Evolutionary conservation across 2,797 vertebrate species (phyloP).

Genomic region (Betta splendens): DNA sequence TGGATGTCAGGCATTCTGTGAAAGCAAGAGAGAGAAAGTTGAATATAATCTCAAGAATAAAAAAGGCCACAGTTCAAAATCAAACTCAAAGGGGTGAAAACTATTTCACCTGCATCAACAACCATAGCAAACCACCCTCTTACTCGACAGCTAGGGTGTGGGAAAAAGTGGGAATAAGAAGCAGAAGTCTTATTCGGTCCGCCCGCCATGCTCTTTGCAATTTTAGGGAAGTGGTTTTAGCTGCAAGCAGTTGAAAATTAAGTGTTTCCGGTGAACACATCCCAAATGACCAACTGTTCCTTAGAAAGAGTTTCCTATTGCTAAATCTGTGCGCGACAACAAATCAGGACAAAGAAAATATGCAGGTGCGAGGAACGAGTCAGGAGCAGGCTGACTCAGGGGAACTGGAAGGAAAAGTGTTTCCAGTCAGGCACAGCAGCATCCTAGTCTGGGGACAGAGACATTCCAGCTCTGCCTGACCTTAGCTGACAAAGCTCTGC

Average conservation of each 20-base stretch:
- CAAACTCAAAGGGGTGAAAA: conserved; percentile 23
- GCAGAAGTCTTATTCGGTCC: conserved; percentile 60
- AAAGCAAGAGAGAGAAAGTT: conserved; percentile 49
- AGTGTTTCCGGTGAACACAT: conserved; percentile 76
- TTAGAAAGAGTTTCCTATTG: conserved; percentile 63
- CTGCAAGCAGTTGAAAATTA: conserved; percentile 79
- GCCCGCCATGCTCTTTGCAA: conserved; percentile 57
- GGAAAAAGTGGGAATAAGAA: conserved; percentile 49
- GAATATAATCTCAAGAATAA: conserved; percentile 25
- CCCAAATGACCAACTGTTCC: conserved; percentile 66
- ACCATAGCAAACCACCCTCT: conserved; percentile 8
- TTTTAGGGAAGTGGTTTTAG: conserved; percentile 72
- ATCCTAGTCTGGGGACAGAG: conserved; percentile 42
- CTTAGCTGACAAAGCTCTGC: conserved; percentile 51
- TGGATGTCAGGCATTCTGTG: conserved; percentile 97
- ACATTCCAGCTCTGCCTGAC: conserved; percentile 40
- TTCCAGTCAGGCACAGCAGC: conserved; percentile 36
- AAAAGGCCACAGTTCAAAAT: conserved; percentile 1
- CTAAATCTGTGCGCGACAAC: conserved; percentile 47
- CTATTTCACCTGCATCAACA: conserved; percentile 36
- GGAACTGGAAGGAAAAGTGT: conserved; percentile 38
- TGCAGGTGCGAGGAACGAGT: conserved; percentile 33
- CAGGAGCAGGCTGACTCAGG: conserved; percentile 41
- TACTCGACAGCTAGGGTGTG: conserved; percentile 39
- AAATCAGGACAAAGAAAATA: conserved; percentile 68